These are phyloP conservation scores for Murina feae DNA, from an alignment of 2,113 vertebrate species.

Conservation along the genomic window DNA sequence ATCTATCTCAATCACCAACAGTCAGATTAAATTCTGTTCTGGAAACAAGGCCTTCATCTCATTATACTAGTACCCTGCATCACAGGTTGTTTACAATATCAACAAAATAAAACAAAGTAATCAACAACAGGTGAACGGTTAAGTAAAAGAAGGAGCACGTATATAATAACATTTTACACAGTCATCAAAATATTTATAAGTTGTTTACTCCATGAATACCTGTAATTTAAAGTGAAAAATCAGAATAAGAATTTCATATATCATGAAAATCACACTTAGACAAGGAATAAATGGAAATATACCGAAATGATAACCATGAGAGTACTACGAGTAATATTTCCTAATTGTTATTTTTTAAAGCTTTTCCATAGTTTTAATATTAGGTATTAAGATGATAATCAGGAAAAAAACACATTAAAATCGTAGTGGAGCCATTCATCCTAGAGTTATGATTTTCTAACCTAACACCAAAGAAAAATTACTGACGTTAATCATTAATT, in stretches of 20 bases:
- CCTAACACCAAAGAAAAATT: not conserved
- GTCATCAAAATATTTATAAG: not conserved
- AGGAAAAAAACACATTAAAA: not conserved
- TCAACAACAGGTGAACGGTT: not conserved
- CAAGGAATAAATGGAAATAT: not conserved
- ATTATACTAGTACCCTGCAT: not conserved
- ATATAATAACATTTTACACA: not conserved
- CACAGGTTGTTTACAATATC: conserved; percentile 5
- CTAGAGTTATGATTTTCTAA: not conserved
- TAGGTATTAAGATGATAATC: not conserved
- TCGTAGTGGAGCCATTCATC: not conserved
- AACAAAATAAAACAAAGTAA: not conserved
- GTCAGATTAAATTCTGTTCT: not conserved
- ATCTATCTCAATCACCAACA: not conserved
- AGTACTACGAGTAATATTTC: not conserved
- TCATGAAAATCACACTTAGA: not conserved
- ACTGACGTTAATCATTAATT: not conserved
- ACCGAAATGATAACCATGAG: not conserved
- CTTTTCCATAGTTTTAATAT: not conserved
- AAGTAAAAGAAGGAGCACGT: not conserved
- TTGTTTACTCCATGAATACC: not conserved
- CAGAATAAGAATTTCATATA: not conserved
- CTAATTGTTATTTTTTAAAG: not conserved
- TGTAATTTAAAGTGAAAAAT: conserved; percentile 25
- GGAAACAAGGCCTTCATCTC: not conserved